Percentiles rank a stretch among this genome's conserved stretches.
phyloP scores from a whole-genome alignment of 2,888 invertebrate genomes.

The Tortrix viridana region DNA sequence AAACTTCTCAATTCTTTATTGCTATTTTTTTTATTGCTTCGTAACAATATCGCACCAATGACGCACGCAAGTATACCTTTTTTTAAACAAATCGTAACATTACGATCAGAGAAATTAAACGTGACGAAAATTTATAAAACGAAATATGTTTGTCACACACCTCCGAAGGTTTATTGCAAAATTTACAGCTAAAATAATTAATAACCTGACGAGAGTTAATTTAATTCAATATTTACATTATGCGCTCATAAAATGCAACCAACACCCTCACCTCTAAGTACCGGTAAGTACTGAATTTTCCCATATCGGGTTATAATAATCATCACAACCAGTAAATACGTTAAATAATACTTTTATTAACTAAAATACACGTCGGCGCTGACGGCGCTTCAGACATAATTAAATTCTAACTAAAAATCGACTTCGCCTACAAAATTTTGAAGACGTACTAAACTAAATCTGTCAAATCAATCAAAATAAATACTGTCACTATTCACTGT shows the following conservation, averaged over 20 bases:
- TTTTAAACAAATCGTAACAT: background rate
- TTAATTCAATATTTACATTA: conserved; percentile 33
- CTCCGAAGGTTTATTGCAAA: background rate
- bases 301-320: conserved; percentile 73
- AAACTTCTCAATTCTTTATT: too few relatives aligned
- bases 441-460: conserved; percentile 5
- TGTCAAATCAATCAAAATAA: conserved; percentile 10
- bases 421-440: conserved; percentile 15
- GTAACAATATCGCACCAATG: too few relatives aligned
- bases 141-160: background rate
- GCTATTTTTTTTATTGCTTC: too few relatives aligned
- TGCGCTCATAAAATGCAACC: conserved; percentile 23
- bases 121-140: background rate
- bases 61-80: too few relatives aligned
- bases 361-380: conserved; percentile 25
- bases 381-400: conserved; percentile 17
- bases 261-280: conserved; percentile 76
- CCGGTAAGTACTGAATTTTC: conserved; percentile 82
- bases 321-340: conserved; percentile 67
- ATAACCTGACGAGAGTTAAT: background rate
- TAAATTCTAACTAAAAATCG: conserved; percentile 18
- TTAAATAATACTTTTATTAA: conserved; percentile 33
- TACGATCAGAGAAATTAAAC: background rate
- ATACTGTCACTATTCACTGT: background rate
- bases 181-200: background rate